Evolutionary conservation across 1,140 invertebrate species (phyloP).

Genomic region (Drosophila lacertosa): DNA sequence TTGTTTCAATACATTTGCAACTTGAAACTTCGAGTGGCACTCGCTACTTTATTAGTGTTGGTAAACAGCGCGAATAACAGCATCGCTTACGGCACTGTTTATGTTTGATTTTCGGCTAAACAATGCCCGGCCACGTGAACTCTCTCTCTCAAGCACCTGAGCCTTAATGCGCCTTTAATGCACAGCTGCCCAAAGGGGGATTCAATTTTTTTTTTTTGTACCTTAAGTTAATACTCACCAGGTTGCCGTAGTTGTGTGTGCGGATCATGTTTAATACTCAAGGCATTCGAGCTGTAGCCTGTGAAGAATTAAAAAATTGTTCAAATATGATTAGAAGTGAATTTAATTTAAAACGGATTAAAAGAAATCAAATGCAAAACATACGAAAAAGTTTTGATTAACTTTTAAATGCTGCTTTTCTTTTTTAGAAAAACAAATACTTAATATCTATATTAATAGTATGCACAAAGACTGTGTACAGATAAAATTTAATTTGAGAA

Average conservation of each 20-base stretch:
- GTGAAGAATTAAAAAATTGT: slow-evolving; percentile 79
- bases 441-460: too few relatives aligned
- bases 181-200: too few relatives aligned
- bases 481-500: too few relatives aligned
- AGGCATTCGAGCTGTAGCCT: slow-evolving; percentile 91
- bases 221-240: slow-evolving; percentile 85
- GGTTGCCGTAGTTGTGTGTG: slow-evolving; percentile 94
- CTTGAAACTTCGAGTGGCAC: too few relatives aligned
- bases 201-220: slow-evolving; percentile 1
- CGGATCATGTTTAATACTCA: slow-evolving; percentile 90
- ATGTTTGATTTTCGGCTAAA: slow-evolving; percentile 65
- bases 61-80: slow-evolving; percentile 57
- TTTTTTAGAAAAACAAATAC: too few relatives aligned
- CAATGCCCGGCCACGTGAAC: slow-evolving; percentile 68
- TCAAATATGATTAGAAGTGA: neutral
- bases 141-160: slow-evolving; percentile 47
- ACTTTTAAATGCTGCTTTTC: too few relatives aligned
- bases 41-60: slow-evolving; percentile 76
- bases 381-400: neutral
- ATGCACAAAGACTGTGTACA: too few relatives aligned
- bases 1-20: slow-evolving; percentile 45
- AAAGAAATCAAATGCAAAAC: neutral
- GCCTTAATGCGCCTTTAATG: slow-evolving; percentile 34
- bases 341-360: neutral
- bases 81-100: slow-evolving; percentile 42